phyloP scores from a whole-genome alignment of 2,113 vertebrate species.

The Tricholaema leucomelas region DNA sequence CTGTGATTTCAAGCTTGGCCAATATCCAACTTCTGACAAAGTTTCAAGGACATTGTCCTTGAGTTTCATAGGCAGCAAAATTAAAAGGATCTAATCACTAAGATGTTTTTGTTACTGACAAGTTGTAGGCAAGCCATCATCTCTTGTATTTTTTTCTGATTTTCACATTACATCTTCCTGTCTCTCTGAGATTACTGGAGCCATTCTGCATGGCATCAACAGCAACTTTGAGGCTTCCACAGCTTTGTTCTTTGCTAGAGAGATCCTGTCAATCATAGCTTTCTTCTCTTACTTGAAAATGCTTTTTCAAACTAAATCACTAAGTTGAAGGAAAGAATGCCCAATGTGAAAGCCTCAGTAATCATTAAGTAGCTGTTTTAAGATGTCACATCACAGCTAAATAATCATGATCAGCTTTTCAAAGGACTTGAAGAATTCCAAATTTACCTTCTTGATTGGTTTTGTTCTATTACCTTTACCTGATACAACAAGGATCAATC shows the following conservation, averaged over 20 bases:
- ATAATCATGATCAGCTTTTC: background rate
- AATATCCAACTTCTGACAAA: background rate
- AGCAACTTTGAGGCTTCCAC: background rate
- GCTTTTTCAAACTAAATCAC: background rate
- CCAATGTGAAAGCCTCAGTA: background rate
- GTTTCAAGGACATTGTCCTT: background rate
- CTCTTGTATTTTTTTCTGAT: background rate
- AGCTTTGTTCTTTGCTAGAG: background rate
- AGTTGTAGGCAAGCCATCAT: background rate
- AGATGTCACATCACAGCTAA: background rate
- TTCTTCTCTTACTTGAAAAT: background rate
- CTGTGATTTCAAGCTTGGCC: background rate
- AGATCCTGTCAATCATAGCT: background rate
- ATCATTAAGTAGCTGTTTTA: background rate
- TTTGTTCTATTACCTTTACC: slow-evolving; percentile 21
- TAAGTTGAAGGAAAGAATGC: background rate
- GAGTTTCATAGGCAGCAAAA: background rate
- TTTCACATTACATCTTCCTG: background rate
- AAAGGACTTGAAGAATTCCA: background rate
- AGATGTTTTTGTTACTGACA: background rate
- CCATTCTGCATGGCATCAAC: background rate
- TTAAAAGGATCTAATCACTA: background rate
- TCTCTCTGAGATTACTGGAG: background rate
- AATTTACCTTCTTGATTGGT: slow-evolving; percentile 13
- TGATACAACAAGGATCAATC: slow-evolving; percentile 9